Base-by-base conservation (phyloP, 2,113 vertebrate species). In the Odobenus rosmarus region DNA sequence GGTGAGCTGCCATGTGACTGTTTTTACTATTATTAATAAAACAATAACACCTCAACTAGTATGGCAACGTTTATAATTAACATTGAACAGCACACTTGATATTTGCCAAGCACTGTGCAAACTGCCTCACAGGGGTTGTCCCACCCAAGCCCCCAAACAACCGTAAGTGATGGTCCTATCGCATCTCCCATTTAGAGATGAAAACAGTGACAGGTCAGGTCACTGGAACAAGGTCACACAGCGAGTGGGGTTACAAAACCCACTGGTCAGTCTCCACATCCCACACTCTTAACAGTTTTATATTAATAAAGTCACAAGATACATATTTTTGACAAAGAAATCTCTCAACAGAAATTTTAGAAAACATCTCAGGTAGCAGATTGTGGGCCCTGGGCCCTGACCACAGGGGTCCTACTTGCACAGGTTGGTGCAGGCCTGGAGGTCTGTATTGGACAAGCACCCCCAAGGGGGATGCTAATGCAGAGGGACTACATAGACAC, bases 261-360 rank as follows among this genome's bases (percentile, higher is more conserved):
- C 33, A 7, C 24, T 16, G 36, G 1, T 21, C 3, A 24, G 55
- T 19, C 4, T 33, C 14, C 2, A 13, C 14, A 14, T 4, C 14
- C 26, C 16, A 14, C 26, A 18, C 4, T 85, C 6, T 33, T 67
- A 64, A 33, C 9, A 42, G n/a, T 62, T 92, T 42, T 57, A 7
- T 23, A 42, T 80, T 21, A n/a, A 74, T 59, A 53, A n/a, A 90
- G n/a, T 57, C 53, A 64, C 82, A 94, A 86, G 39, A 33, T 1
- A 4, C 14, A 19, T 10, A 19, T 55, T 85, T 53, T n/a, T 39
- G 72, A 10, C 31, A 77, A 91, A 42, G 23, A 42, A 51, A 62
- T 42, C 24, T 55, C 31, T 28, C 53, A 72, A 10, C 8, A 39
- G 42, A 57, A 82, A 92, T 57, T 83, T 9, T 51, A 24, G 59